Conservation (phyloP, 2,113 vertebrate species). For the Rhombomys opimus region DNA sequence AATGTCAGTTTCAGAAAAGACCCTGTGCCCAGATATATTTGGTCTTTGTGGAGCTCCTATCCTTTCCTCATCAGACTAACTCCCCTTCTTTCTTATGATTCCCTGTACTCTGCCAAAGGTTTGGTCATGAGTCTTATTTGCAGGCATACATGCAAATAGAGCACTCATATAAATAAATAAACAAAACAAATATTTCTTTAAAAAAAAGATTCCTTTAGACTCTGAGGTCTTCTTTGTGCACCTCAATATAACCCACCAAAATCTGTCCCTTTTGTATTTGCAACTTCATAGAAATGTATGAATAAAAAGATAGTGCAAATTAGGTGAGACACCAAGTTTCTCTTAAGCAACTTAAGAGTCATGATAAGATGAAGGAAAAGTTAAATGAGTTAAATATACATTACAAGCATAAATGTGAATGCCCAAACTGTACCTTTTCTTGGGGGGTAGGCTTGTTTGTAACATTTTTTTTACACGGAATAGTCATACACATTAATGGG, state of each 20-base stretch:
- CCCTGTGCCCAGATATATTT: no score
- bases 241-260: conserved; percentile 3
- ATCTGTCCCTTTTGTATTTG: conserved; percentile 42
- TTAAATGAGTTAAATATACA: conserved; percentile 43
- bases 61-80: no score
- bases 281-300: conserved; percentile 16
- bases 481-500: not conserved
- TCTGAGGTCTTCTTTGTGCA: not conserved
- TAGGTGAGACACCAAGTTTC: conserved; percentile 10
- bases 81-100: no score
- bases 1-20: no score
- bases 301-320: conserved; percentile 41
- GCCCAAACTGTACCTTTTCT: not conserved
- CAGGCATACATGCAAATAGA: no score
- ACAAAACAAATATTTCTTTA: no score
- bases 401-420: conserved; percentile 24
- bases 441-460: not conserved
- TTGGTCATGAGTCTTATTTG: no score
- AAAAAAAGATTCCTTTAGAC: not conserved
- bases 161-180: no score
- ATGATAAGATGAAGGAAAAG: conserved; percentile 36
- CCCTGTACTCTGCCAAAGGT: no score
- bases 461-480: not conserved
- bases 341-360: conserved; percentile 50
- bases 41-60: no score